Evolutionary conservation across 2,797 vertebrate species (phyloP).

Genomic region (Coranthus polyacanthus): DNA sequence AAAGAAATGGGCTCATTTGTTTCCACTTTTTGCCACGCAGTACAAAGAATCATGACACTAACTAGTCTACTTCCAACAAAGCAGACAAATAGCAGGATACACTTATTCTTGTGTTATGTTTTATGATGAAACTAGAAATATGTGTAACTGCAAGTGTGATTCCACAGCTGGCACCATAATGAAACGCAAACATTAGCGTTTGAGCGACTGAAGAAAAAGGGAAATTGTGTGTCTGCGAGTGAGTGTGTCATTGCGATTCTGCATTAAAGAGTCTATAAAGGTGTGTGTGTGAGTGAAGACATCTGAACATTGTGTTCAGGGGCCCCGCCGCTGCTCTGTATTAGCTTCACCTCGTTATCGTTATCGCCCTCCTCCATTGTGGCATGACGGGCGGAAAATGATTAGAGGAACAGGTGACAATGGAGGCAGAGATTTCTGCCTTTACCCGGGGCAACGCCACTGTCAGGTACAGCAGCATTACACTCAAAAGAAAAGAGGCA

Average conservation of each 20-base stretch:
- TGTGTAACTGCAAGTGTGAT: slow-evolving; percentile 17
- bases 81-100: slow-evolving; percentile 12
- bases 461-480: slow-evolving; percentile 79
- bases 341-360: slow-evolving; percentile 83
- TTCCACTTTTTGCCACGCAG: background rate
- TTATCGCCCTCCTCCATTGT: slow-evolving; percentile 83
- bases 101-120: slow-evolving; percentile 16
- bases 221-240: slow-evolving; percentile 18
- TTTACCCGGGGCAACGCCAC: slow-evolving; percentile 71
- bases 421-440: slow-evolving; percentile 81
- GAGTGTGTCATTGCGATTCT: slow-evolving; percentile 31
- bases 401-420: slow-evolving; percentile 86
- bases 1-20: background rate
- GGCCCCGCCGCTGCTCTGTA: slow-evolving; percentile 69
- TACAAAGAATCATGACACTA: background rate
- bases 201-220: slow-evolving; percentile 38
- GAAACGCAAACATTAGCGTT: slow-evolving; percentile 37
- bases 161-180: slow-evolving; percentile 14
- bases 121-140: slow-evolving; percentile 12
- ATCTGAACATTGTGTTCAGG: slow-evolving; percentile 72
- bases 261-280: slow-evolving; percentile 36
- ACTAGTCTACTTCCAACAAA: background rate
- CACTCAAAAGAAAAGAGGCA: slow-evolving; percentile 70
- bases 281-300: slow-evolving; percentile 62
- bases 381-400: slow-evolving; percentile 80